Conservation (phyloP, 2,113 vertebrate species). For the Castor canadensis region DNA sequence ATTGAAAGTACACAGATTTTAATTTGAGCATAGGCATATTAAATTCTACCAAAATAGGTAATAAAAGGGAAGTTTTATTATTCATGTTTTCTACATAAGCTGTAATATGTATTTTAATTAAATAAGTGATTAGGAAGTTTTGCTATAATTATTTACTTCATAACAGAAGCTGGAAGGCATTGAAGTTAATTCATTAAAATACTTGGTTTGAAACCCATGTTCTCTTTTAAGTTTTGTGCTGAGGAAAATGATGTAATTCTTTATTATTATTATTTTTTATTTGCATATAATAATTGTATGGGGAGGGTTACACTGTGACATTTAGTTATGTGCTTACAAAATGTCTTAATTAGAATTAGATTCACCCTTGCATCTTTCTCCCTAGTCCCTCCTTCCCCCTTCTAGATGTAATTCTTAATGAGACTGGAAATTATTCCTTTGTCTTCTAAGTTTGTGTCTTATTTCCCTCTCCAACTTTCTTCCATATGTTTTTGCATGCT, state of each 20-base stretch:
- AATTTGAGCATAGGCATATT: slow-evolving; percentile 21
- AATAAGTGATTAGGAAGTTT: slow-evolving; percentile 10
- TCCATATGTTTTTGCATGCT: slow-evolving; percentile 4
- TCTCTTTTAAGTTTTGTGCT: slow-evolving; percentile 34
- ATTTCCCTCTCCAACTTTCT: not conserved
- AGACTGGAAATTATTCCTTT: slow-evolving; percentile 26
- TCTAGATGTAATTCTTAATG: not conserved
- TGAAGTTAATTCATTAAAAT: slow-evolving; percentile 31
- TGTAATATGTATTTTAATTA: slow-evolving; percentile 44
- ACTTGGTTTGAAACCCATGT: slow-evolving; percentile 32
- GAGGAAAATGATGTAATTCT: not conserved
- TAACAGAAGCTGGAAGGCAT: not conserved
- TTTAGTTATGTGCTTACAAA: too few species aligned
- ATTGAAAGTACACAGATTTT: slow-evolving; percentile 39
- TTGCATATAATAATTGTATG: too few species aligned
- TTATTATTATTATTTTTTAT: not conserved
- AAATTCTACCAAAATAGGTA: slow-evolving; percentile 11
- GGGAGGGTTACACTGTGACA: too few species aligned
- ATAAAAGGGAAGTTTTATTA: slow-evolving; percentile 43
- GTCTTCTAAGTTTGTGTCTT: not conserved
- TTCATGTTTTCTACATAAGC: slow-evolving; percentile 42
- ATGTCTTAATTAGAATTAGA: too few species aligned
- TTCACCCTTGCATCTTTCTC: too few species aligned
- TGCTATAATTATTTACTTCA: slow-evolving; percentile 15
- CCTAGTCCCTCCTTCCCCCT: too few species aligned